Conservation (phyloP, 2,797 vertebrate species). For the Rhadinocentrus ornatus region DNA sequence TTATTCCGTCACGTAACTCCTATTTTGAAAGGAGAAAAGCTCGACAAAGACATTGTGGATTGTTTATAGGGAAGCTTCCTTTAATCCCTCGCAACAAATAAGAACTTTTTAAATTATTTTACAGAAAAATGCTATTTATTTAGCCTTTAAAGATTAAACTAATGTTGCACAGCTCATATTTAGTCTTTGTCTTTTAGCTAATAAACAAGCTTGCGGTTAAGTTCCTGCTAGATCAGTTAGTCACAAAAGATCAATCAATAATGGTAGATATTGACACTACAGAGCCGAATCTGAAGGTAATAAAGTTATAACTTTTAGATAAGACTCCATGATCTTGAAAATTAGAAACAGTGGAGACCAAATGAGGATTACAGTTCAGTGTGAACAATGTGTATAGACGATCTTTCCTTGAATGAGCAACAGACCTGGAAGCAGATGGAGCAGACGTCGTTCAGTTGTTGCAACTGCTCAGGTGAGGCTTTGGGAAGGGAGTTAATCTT, state of each 20-base stretch:
- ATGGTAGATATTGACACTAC: too few relatives aligned
- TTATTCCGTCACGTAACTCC: too few relatives aligned
- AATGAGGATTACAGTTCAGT: neutral
- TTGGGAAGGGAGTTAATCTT: conserved; percentile 86
- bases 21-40: too few relatives aligned
- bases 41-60: too few relatives aligned
- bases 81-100: too few relatives aligned
- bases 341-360: neutral
- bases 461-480: conserved; percentile 83
- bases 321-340: neutral
- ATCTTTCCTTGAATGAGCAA: neutral
- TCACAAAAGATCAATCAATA: neutral
- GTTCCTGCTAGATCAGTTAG: neutral
- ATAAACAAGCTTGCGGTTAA: neutral
- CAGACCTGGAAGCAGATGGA: conserved; percentile 92
- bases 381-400: neutral
- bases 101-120: too few relatives aligned
- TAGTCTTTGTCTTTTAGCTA: neutral
- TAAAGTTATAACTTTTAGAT: neutral
- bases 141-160: neutral
- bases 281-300: too few relatives aligned
- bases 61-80: too few relatives aligned
- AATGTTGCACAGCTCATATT: neutral
- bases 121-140: too few relatives aligned
- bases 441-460: conserved; percentile 85